Evolutionary conservation across 2,113 vertebrate genomes (phyloP).

Genomic region (Phodopus roborovskii): DNA sequence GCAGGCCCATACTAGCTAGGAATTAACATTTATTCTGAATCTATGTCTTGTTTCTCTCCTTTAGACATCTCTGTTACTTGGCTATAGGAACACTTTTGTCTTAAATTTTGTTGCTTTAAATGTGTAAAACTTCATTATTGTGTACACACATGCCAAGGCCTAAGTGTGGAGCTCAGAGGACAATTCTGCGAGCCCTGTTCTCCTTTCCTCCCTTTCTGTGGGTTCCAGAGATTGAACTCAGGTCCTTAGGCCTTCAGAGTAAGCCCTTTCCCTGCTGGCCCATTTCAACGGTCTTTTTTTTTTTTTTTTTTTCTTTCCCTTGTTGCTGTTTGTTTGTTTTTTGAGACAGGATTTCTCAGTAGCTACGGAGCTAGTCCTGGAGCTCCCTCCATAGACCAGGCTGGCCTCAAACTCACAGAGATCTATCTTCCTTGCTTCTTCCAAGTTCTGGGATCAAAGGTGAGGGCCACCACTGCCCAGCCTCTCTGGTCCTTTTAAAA

Average conservation of each 20-base stretch:
- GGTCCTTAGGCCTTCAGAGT: neutral
- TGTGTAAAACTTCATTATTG: neutral
- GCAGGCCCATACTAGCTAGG: neutral
- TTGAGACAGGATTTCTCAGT: no score
- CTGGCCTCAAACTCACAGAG: no score
- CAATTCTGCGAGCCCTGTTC: neutral
- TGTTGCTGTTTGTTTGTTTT: no score
- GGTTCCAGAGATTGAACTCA: neutral
- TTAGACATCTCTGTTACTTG: neutral
- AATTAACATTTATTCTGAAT: neutral
- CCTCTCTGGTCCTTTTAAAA: neutral
- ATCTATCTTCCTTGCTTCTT: no score
- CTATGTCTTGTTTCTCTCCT: slow-evolving; percentile 8
- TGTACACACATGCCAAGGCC: neutral
- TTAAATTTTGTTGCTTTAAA: neutral
- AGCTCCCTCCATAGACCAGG: no score
- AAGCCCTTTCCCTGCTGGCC: neutral
- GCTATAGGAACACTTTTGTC: neutral
- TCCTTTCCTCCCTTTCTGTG: neutral
- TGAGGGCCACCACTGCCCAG: no score
- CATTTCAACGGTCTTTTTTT: no score
- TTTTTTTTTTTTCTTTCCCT: no score
- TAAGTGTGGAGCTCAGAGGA: neutral
- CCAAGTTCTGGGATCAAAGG: no score
- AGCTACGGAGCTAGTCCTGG: no score